These are phyloP conservation scores for Fistularia commersonii DNA, from an alignment of 2,797 vertebrate species.

Conservation along the genomic window DNA sequence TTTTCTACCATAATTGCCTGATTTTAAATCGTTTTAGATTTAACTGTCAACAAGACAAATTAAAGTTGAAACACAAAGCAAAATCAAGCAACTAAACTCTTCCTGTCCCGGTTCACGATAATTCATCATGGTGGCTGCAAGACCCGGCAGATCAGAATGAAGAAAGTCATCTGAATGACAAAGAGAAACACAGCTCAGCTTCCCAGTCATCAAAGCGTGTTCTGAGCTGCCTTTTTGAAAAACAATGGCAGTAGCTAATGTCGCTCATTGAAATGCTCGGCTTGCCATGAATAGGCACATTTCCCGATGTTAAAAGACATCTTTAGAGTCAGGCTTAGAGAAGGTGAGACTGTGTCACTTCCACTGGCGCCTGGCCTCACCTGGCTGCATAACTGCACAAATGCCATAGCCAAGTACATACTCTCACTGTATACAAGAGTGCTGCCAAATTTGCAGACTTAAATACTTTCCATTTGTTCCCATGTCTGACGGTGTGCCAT, in stretches of 20 bases:
- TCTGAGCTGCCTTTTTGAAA: constrained; percentile 73
- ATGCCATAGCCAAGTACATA: constrained; percentile 26
- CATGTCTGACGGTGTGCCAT: constrained; percentile 10
- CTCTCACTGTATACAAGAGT: constrained; percentile 36
- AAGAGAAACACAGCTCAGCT: constrained; percentile 44
- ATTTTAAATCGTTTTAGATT: constrained; percentile 1
- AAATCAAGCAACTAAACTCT: constrained; percentile 12
- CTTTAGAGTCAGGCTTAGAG: constrained; percentile 45
- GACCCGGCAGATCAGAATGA: constrained; percentile 47
- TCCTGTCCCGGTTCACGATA: constrained; percentile 26
- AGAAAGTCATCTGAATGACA: constrained; percentile 39
- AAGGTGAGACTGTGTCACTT: constrained; percentile 71
- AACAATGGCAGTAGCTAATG: constrained; percentile 78
- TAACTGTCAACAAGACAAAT: background rate
- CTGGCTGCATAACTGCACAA: constrained; percentile 56
- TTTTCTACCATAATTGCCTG: background rate
- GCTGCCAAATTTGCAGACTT: constrained; percentile 32
- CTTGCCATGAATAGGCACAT: constrained; percentile 70
- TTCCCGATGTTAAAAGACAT: constrained; percentile 71
- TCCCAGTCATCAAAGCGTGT: constrained; percentile 71
- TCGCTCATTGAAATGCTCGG: constrained; percentile 73
- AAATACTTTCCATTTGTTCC: constrained; percentile 29
- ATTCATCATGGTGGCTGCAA: constrained; percentile 31
- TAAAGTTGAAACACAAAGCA: background rate
- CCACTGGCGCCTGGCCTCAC: constrained; percentile 71